Percentiles rank a stretch among this genome's conserved stretches.
Evolutionary conservation across 2,113 vertebrate genomes (phyloP).

Genomic region (Rallus limicola): DNA sequence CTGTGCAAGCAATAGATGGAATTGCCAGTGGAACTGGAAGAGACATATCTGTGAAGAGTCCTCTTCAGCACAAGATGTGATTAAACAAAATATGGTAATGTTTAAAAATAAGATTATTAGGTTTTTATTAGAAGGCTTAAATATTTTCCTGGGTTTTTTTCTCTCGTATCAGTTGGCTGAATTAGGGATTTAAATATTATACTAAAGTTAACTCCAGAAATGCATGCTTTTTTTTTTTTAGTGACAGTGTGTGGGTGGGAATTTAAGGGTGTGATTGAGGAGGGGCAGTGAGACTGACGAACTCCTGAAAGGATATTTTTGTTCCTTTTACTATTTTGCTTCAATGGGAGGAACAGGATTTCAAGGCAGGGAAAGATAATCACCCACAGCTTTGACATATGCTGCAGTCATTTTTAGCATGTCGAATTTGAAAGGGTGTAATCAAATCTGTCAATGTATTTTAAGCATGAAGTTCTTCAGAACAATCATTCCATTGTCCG

Average conservation of each 20-base stretch:
- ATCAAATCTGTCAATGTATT: conserved; percentile 68
- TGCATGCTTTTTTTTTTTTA: not conserved
- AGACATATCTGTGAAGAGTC: conserved; percentile 85
- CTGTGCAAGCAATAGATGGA: conserved; percentile 91
- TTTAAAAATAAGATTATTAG: conserved; percentile 35
- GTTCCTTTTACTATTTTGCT: conserved; percentile 58
- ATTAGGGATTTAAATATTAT: not conserved
- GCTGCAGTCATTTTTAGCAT: conserved; percentile 67
- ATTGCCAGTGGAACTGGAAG: conserved; percentile 89
- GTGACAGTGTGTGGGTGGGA: not conserved
- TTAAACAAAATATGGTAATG: conserved; percentile 83
- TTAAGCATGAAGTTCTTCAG: conserved; percentile 61
- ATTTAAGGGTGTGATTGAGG: conserved; percentile 53
- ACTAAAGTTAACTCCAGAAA: conserved; percentile 7
- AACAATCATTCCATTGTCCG: conserved; percentile 56
- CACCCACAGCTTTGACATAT: conserved; percentile 58
- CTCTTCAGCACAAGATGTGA: conserved; percentile 57
- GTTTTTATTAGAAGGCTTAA: conserved; percentile 45
- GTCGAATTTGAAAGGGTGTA: conserved; percentile 70
- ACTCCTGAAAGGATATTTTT: conserved; percentile 58
- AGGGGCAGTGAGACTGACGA: conserved; percentile 35
- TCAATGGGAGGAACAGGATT: conserved; percentile 47
- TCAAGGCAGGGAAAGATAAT: conserved; percentile 57
- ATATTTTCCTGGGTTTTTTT: not conserved
- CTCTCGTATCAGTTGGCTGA: not conserved